A percentile compares a stretch with the other conserved stretches of the same genome.
phyloP scores from a whole-genome alignment of 2,888 invertebrate genomes.

The Conistra vaccinii region DNA sequence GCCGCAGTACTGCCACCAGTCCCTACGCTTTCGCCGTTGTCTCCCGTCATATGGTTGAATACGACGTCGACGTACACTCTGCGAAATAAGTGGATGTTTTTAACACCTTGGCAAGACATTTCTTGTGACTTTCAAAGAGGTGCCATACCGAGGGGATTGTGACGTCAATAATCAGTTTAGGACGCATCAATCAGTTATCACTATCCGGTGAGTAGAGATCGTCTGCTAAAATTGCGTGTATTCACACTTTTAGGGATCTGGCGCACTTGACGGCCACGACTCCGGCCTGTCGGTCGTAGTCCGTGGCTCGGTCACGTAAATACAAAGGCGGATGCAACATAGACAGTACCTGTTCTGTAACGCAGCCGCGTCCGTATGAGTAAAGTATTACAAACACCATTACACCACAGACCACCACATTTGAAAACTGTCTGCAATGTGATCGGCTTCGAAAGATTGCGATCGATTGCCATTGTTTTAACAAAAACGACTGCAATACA shows the following conservation, averaged over 20 bases:
- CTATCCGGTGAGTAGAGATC: neutral
- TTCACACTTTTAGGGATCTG: neutral
- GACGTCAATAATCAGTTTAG: neutral
- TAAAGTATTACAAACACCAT: no score
- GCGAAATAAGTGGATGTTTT: conserved; percentile 37
- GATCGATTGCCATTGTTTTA: no score
- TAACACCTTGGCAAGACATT: neutral
- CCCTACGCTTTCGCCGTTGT: conserved; percentile 86
- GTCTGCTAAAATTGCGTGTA: neutral
- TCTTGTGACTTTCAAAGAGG: neutral
- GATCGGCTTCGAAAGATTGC: no score
- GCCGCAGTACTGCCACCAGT: conserved; percentile 91
- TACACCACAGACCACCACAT: no score
- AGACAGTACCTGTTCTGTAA: no score
- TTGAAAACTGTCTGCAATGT: no score
- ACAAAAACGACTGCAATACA: no score
- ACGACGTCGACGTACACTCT: conserved; percentile 94
- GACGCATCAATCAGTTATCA: neutral
- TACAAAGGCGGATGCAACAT: no score
- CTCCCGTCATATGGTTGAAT: conserved; percentile 94
- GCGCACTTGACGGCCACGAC: no score
- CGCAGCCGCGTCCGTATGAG: no score
- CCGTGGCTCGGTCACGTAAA: no score
- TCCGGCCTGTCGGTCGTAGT: no score
- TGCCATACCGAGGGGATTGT: neutral